These are phyloP conservation scores for Rhagoletis zephyria DNA, from an alignment of 1,140 invertebrate species.

Conservation along the genomic window DNA sequence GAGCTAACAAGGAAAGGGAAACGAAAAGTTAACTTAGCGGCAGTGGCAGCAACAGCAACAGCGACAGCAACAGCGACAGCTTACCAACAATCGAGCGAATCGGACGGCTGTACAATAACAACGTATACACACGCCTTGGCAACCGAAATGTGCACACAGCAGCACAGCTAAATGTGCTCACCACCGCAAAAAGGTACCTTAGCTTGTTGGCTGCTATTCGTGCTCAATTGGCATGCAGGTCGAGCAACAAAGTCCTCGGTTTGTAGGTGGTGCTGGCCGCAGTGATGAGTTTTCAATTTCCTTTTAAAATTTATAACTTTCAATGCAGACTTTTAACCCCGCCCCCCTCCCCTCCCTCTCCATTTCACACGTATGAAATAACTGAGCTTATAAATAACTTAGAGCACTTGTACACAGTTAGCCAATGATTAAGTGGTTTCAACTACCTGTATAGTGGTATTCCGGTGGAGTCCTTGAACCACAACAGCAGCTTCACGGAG, in stretches of 20 bases:
- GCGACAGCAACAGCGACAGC: background rate
- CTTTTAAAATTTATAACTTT: slow-evolving; percentile 57
- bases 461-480: slow-evolving; percentile 87
- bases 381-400: slow-evolving; percentile 7
- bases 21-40: background rate
- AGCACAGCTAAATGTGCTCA: background rate
- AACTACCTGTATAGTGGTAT: slow-evolving; percentile 89
- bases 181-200: background rate
- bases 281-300: slow-evolving; percentile 56
- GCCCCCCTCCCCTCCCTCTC: background rate
- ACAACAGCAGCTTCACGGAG: slow-evolving; percentile 84
- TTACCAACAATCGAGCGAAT: background rate
- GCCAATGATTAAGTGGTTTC: slow-evolving; percentile 38
- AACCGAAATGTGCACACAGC: background rate
- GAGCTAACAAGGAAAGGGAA: background rate
- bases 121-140: background rate
- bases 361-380: background rate
- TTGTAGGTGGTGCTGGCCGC: background rate
- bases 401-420: background rate
- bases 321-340: slow-evolving; percentile 12
- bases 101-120: background rate
- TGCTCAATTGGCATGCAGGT: background rate
- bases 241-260: background rate
- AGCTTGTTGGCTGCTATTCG: background rate
- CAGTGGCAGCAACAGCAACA: background rate